A percentile compares a stretch with the other conserved stretches of the same genome.
phyloP scores from a whole-genome alignment of 2,797 vertebrate species.

The Tympanoctomys barrerae region DNA sequence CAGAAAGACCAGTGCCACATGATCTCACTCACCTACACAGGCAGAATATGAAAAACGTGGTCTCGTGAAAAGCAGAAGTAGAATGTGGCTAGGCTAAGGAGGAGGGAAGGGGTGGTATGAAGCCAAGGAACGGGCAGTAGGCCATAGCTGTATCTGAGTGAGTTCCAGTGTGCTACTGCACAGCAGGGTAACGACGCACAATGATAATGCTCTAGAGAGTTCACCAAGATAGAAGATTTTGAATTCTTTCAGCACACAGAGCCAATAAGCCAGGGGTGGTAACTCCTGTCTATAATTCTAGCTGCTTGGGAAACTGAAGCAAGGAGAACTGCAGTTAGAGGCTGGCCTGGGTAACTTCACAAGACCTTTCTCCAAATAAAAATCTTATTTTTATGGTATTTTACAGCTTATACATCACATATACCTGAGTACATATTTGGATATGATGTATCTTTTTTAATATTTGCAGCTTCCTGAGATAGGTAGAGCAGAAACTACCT shows the following conservation, averaged over 20 bases:
- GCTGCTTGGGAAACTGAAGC: background rate
- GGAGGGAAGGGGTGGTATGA: too few relatives aligned
- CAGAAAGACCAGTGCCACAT: background rate
- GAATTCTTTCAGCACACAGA: background rate
- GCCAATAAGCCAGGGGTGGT: background rate
- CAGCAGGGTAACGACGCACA: background rate
- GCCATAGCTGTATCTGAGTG: background rate
- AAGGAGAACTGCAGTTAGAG: background rate
- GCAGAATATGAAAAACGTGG: background rate
- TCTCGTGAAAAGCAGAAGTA: background rate
- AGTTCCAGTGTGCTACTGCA: background rate
- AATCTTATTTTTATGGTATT: background rate
- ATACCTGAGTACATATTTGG: background rate
- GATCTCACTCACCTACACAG: background rate
- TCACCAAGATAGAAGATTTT: background rate
- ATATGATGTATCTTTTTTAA: constrained; percentile 40
- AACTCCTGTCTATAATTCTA: background rate
- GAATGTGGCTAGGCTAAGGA: background rate
- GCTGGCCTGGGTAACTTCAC: background rate
- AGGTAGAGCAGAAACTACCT: constrained; percentile 34
- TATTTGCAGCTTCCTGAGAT: constrained; percentile 3
- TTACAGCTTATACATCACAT: background rate
- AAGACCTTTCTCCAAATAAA: background rate
- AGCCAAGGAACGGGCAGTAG: background rate
- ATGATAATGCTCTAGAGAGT: background rate